Evolutionary conservation across 2,888 invertebrate species (phyloP).

Genomic region (Pantelozetes paolii): DNA sequence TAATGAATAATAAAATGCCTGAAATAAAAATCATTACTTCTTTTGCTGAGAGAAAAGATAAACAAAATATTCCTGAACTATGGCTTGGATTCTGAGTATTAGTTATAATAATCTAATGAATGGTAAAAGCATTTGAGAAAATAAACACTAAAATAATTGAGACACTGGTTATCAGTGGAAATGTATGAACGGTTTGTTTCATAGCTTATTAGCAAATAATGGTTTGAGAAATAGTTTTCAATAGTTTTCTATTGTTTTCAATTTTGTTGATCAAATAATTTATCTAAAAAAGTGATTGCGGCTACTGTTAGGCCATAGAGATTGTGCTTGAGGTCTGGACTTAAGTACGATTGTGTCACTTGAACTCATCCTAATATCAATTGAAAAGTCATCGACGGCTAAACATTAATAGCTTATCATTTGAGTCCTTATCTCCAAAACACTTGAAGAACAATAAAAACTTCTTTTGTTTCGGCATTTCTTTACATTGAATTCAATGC

Average conservation of each 20-base stretch:
- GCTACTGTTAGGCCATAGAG: slow-evolving; percentile 18
- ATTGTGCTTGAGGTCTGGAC: neutral
- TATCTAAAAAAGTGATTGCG: slow-evolving; percentile 26
- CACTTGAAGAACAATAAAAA: slow-evolving; percentile 31
- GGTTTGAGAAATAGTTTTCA: too few species aligned
- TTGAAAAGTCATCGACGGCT: slow-evolving; percentile 10
- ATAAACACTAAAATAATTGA: too few species aligned
- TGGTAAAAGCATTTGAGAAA: too few species aligned
- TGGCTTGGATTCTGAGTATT: too few species aligned
- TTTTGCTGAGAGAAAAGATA: neutral
- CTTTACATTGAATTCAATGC: neutral
- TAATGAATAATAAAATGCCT: neutral
- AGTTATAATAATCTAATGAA: too few species aligned
- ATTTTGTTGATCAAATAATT: slow-evolving; percentile 22
- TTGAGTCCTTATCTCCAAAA: neutral
- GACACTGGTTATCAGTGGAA: too few species aligned
- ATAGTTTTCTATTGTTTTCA: neutral
- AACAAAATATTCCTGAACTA: neutral
- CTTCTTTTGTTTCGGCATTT: too few species aligned
- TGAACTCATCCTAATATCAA: slow-evolving; percentile 27
- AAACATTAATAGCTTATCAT: neutral
- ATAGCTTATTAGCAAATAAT: too few species aligned
- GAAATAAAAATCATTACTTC: neutral
- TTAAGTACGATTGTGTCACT: slow-evolving; percentile 35
- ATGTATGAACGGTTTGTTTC: too few species aligned